Base-by-base conservation (phyloP, 2,888 invertebrate species). In the Elysia crispata region DNA sequence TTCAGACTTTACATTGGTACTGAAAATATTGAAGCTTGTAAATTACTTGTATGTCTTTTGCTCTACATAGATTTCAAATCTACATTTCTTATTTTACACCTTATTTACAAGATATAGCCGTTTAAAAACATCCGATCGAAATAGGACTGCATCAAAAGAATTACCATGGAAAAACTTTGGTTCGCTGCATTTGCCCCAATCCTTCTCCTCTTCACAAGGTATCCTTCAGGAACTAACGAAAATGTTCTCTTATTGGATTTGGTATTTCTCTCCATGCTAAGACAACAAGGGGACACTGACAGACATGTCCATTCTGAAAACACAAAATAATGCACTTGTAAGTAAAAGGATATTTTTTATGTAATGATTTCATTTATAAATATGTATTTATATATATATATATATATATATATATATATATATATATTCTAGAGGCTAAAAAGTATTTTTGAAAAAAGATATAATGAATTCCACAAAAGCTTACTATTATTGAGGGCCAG, bases 261-360 rank as follows among this genome's bases (percentile, higher is more conserved):
- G 1, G 66, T 28, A 23, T 60, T 79, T 75, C 77, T 75, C 28
- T 81, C 81, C 30, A 81, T 75, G 76, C 81, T 77, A 81, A 85
- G 81, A 81, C 85, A 88, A 76, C 87, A 89, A n/a, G 86, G 84
- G 13, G 89, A 87, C 69, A 89, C 76, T 11, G 87, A 83, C 54
- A 89, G 73, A 74, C 86, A 85, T 31, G 80, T 74, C 81, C 88
- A 83, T 64, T 83, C 88, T 89, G 83, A 30, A 82, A 82, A 31
- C 1, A 15, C 11, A 57, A 25, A 60, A 60, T 5, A 3, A 41
- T 41, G 11, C 3, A 41, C 41, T 6, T 41, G 11, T 41, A 41
- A 41, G 5, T 41, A 11, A 41, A 41, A 41, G 3, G 41, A 41
- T 6, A 41, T 11, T 6, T 41, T 41, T 41, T 41, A 11, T 41